Percentiles rank a stretch among this genome's conserved stretches.
Conservation (phyloP, 2,113 vertebrate species). For the Petrocephalus zakoni region DNA sequence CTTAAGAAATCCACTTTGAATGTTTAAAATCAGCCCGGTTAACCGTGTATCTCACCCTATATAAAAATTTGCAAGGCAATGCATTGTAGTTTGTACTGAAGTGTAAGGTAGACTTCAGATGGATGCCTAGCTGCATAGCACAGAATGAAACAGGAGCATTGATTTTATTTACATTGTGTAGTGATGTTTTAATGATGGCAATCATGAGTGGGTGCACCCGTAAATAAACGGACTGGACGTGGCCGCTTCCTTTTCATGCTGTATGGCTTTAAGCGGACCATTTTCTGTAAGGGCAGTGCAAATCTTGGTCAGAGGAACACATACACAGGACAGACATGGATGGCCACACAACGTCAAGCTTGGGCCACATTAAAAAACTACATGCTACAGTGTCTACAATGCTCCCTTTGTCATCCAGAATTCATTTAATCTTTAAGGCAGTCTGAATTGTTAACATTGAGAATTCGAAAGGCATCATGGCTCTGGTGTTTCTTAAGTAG, state of each 20-base stretch:
- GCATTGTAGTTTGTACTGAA: background rate
- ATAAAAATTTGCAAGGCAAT: background rate
- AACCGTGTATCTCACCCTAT: background rate
- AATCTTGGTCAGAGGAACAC: background rate
- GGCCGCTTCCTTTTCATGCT: background rate
- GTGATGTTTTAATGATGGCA: background rate
- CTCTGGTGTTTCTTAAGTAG: background rate
- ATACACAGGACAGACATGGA: background rate
- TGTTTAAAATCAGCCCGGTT: background rate
- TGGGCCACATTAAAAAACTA: conserved; percentile 26
- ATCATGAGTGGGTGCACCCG: background rate
- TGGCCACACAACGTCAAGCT: background rate
- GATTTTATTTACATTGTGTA: background rate
- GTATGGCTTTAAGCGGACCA: background rate
- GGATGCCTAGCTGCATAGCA: background rate
- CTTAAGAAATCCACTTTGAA: background rate
- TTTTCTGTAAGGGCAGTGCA: background rate
- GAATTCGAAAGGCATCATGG: background rate
- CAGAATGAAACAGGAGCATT: background rate
- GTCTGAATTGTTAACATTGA: conserved; percentile 23
- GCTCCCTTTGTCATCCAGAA: conserved; percentile 61
- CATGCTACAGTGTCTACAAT: conserved; percentile 55
- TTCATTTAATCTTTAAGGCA: conserved; percentile 45
- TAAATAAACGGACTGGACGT: background rate
- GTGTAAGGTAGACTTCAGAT: background rate